Percentiles rank a stretch among this genome's conserved stretches.
Conservation (phyloP, 2,113 vertebrate genomes). For the Lepus europaeus region DNA sequence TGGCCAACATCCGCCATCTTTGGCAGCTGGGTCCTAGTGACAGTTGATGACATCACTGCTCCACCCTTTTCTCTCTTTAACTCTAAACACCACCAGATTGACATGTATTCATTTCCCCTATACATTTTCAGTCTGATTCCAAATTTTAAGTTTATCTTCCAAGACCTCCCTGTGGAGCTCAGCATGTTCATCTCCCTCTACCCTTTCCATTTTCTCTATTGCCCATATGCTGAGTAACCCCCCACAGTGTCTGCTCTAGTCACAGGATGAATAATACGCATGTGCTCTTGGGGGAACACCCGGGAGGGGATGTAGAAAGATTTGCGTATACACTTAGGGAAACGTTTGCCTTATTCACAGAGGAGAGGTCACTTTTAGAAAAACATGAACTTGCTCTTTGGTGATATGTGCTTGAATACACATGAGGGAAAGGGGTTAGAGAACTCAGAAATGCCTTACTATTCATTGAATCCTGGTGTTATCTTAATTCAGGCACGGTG, state of each 20-base stretch:
- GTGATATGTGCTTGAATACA: not conserved
- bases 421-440: not conserved
- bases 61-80: conserved; percentile 66
- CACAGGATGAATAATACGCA: not conserved
- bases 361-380: not conserved
- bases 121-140: conserved; percentile 41
- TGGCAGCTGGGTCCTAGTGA: conserved; percentile 56
- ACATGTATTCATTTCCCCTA: conserved; percentile 55
- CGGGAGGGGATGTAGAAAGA: not conserved
- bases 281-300: too few species aligned
- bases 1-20: conserved; percentile 73
- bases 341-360: not conserved
- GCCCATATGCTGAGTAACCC: not conserved
- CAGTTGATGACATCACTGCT: conserved; percentile 73
- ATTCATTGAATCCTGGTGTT: not conserved
- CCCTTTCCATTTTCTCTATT: not conserved
- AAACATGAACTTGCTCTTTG: not conserved
- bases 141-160: conserved; percentile 54
- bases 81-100: conserved; percentile 67
- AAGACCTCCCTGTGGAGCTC: not conserved
- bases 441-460: not conserved
- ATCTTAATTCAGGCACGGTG: not conserved
- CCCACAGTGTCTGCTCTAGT: not conserved
- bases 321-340: not conserved
- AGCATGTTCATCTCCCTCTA: not conserved